Percentiles rank a stretch among this genome's conserved stretches.
phyloP scores from a whole-genome alignment of 92 coral and sea anemone species.

The Bergia puertoricense region DNA sequence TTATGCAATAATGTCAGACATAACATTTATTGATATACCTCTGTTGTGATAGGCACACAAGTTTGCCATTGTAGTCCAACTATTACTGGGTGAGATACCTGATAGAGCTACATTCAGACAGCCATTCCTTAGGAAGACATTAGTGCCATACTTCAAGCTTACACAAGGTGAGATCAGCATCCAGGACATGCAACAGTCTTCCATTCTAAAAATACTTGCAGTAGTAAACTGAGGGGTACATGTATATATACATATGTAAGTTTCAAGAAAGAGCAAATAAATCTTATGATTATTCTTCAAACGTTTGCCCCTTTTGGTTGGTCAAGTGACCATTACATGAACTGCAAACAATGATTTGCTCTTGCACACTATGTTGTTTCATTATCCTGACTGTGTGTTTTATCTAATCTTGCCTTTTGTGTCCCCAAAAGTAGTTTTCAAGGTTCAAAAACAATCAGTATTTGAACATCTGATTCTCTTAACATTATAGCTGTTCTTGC shows the following conservation, averaged over 20 bases:
- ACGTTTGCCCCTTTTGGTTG: not conserved
- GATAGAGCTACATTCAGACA: constrained; percentile 96
- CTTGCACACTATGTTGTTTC: not conserved
- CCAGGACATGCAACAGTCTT: not conserved
- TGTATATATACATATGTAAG: too few relatives aligned
- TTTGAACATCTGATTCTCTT: not conserved
- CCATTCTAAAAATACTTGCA: not conserved
- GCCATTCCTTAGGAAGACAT: constrained; percentile 91
- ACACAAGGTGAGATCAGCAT: constrained; percentile 72
- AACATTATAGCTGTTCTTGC: constrained; percentile 81
- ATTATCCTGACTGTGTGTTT: too few relatives aligned
- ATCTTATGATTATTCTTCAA: too few relatives aligned
- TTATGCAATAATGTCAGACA: too few relatives aligned
- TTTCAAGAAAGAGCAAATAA: not conserved
- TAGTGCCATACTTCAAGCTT: constrained; percentile 95
- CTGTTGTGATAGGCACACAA: constrained; percentile 83
- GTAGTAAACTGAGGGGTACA: not conserved
- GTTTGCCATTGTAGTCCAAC: constrained; percentile 97
- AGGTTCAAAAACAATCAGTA: too few relatives aligned
- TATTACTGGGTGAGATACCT: constrained; percentile 97
- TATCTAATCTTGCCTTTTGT: too few relatives aligned
- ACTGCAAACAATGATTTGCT: too few relatives aligned
- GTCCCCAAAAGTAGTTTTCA: too few relatives aligned
- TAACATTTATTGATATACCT: not conserved
- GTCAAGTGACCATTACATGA: not conserved